These are phyloP conservation scores for Mycteria americana DNA, from an alignment of 2,797 vertebrate species.

Conservation along the genomic window DNA sequence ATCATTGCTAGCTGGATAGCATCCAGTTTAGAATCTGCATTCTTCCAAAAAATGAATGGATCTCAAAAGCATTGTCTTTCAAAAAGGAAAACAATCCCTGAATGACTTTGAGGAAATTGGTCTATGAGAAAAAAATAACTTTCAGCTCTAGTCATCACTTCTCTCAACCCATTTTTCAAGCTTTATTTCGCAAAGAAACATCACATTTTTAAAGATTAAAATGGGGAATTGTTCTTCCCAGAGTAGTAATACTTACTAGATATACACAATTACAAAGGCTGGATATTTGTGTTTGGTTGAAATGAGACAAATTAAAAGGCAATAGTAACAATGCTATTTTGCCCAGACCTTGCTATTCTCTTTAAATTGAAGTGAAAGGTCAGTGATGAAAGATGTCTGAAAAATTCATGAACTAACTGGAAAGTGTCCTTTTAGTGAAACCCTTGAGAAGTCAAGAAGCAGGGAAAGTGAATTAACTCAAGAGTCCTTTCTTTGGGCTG, in stretches of 20 bases:
- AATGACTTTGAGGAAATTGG: neutral
- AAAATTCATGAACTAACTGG: constrained; percentile 22
- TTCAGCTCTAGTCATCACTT: neutral
- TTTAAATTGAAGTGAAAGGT: constrained; percentile 38
- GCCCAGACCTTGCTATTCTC: neutral
- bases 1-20: neutral
- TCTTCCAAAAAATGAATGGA: neutral
- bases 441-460: neutral
- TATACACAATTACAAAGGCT: neutral
- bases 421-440: neutral
- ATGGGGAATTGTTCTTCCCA: neutral
- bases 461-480: constrained; percentile 1
- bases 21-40: neutral
- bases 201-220: neutral
- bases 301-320: neutral
- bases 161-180: neutral
- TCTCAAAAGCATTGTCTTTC: neutral
- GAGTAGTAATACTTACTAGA: neutral
- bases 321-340: neutral
- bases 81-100: neutral
- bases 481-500: neutral
- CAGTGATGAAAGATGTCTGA: constrained; percentile 11
- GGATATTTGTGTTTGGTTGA: neutral
- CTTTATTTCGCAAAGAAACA: neutral
- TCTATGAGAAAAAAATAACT: neutral